phyloP scores from a whole-genome alignment of 1,140 invertebrate genomes.

The Diabrotica virgifera region DNA sequence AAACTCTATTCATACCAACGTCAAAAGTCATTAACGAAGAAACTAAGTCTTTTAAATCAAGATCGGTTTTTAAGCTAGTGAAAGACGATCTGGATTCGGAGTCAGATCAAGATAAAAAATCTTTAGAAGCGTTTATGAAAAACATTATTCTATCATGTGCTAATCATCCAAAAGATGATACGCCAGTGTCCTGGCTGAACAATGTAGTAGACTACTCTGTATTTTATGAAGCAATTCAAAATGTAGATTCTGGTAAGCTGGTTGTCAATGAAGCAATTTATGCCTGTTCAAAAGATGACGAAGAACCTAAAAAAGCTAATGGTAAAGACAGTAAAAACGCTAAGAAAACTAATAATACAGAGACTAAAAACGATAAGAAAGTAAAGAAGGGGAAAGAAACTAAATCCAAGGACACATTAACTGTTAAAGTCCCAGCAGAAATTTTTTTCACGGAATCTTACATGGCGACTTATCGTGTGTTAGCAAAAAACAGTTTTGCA shows the following conservation, averaged over 20 bases:
- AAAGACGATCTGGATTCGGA: neutral
- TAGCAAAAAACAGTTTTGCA: slow-evolving; percentile 10
- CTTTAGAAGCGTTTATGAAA: slow-evolving; percentile 6
- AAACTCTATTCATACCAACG: neutral
- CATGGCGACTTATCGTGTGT: slow-evolving; percentile 19
- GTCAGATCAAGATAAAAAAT: neutral
- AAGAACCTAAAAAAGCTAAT: neutral
- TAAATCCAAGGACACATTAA: neutral
- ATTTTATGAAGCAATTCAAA: slow-evolving; percentile 1
- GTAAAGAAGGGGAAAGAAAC: neutral
- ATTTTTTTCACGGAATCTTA: slow-evolving; percentile 33
- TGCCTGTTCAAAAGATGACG: neutral
- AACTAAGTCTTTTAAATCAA: neutral
- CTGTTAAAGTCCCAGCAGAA: slow-evolving; percentile 29
- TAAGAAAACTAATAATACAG: neutral
- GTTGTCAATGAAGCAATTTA: slow-evolving; percentile 4
- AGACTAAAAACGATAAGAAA: slow-evolving; percentile 2
- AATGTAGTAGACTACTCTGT: neutral
- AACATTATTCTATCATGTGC: slow-evolving; percentile 10
- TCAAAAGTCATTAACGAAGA: neutral
- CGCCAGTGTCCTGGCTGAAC: slow-evolving; percentile 2
- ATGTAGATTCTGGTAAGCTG: neutral
- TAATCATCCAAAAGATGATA: slow-evolving; percentile 6
- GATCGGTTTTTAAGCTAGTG: neutral
- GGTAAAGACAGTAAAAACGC: neutral